A percentile compares a stretch with the other conserved stretches of the same genome.
Evolutionary conservation across 2,888 invertebrate genomes (phyloP).

Genomic region (Scaptomyza reducta): DNA sequence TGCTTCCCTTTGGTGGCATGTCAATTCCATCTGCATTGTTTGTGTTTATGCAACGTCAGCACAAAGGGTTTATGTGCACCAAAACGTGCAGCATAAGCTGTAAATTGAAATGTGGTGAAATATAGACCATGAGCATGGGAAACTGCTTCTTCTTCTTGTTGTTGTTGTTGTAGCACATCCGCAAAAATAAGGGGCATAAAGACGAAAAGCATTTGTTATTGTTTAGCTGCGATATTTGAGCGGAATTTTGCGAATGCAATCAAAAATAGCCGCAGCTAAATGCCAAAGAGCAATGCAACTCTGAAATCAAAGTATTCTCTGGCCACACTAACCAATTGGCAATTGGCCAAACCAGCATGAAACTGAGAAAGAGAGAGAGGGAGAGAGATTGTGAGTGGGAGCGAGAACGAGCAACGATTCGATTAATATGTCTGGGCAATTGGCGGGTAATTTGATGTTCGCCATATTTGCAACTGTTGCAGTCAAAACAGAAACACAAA

Average conservation of each 20-base stretch:
- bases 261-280: conserved; percentile 50
- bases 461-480: conserved; percentile 17
- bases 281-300: conserved; percentile 66
- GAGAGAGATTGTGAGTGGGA: not conserved
- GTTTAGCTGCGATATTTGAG: conserved; percentile 38
- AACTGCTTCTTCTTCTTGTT: not conserved
- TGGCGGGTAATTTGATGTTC: conserved; percentile 54
- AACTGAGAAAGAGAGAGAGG: too few relatives aligned
- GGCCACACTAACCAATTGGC: conserved; percentile 44
- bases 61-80: conserved; percentile 1
- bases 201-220: conserved; percentile 14
- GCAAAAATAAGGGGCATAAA: conserved; percentile 45
- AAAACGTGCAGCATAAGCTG: conserved; percentile 32
- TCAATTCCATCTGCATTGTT: conserved; percentile 34
- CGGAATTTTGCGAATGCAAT: conserved; percentile 17
- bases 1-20: conserved; percentile 19
- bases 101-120: conserved; percentile 22
- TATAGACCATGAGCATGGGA: conserved; percentile 16
- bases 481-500: conserved; percentile 9
- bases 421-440: conserved; percentile 55
- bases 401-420: conserved; percentile 27
- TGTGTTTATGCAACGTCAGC: conserved; percentile 56
- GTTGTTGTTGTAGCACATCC: conserved; percentile 38
- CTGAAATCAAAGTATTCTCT: conserved; percentile 12
- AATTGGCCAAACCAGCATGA: conserved; percentile 31